A percentile compares a stretch with the other conserved stretches of the same genome.
These are phyloP conservation scores for Podarcis raffonei DNA, from an alignment of 2,113 vertebrate species.

Conservation along the genomic window DNA sequence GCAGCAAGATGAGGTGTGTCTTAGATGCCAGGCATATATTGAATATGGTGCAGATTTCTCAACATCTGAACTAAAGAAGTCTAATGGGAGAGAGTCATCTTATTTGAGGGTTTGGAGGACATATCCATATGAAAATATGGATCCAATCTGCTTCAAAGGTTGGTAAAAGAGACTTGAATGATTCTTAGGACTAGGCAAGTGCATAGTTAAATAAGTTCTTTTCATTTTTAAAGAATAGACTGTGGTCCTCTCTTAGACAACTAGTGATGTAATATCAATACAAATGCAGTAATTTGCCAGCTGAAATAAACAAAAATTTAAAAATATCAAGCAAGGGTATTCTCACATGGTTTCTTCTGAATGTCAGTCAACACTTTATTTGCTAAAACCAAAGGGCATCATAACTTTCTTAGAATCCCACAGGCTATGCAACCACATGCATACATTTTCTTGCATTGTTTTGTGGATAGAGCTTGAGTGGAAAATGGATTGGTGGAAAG, in stretches of 20 bases:
- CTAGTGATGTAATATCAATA: too few relatives aligned
- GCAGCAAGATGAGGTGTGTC: background rate
- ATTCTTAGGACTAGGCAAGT: too few relatives aligned
- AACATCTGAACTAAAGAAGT: background rate
- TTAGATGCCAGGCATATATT: too few relatives aligned
- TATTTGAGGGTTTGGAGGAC: background rate
- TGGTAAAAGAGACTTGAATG: background rate
- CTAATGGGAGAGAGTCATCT: background rate
- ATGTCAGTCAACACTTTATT: background rate
- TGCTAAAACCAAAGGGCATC: background rate
- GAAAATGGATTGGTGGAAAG: background rate
- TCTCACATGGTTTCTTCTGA: background rate
- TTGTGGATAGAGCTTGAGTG: background rate
- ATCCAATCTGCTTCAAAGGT: background rate
- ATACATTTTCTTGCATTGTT: background rate
- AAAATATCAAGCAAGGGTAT: background rate
- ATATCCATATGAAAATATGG: background rate
- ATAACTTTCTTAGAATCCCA: background rate
- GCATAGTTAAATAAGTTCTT: too few relatives aligned
- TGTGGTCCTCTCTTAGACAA: too few relatives aligned
- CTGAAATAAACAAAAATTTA: too few relatives aligned
- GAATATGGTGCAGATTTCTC: background rate
- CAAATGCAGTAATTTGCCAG: too few relatives aligned
- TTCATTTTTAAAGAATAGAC: too few relatives aligned
- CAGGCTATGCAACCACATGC: background rate